phyloP scores from a whole-genome alignment of 2,113 vertebrate genomes.

The Ploceus nigricollis region DNA sequence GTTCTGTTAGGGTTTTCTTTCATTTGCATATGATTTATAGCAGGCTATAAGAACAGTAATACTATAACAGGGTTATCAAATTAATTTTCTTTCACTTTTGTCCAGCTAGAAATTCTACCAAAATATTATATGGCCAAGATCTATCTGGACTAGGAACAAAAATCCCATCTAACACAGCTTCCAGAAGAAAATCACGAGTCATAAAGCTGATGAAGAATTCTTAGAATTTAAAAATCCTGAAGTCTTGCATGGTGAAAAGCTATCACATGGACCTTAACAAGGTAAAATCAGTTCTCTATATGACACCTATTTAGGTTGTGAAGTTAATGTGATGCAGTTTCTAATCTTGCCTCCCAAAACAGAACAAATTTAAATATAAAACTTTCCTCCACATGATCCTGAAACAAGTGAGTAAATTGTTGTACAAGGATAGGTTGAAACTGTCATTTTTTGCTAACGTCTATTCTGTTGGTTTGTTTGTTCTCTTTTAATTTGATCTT shows the following conservation, averaged over 20 bases:
- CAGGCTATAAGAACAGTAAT: not conserved
- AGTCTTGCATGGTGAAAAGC: not conserved
- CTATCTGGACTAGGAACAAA: not conserved
- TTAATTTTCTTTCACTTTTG: not conserved
- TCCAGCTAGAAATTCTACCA: not conserved
- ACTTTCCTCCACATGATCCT: not conserved
- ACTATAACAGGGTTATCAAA: not conserved
- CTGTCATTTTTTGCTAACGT: not conserved
- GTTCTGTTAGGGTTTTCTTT: not conserved
- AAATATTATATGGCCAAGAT: not conserved
- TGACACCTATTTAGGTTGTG: not conserved
- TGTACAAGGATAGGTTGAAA: not conserved
- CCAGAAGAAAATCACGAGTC: fast-evolving
- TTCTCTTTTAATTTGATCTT: not conserved
- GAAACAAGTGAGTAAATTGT: not conserved
- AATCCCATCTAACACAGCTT: not conserved
- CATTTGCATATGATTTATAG: not conserved
- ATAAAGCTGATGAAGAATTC: not conserved
- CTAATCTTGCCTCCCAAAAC: not conserved
- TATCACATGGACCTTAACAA: not conserved
- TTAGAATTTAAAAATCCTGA: not conserved
- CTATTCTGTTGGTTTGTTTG: not conserved
- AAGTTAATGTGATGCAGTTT: not conserved
- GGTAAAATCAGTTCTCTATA: not conserved
- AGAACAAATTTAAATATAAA: not conserved